Percentiles rank a stretch among this genome's conserved stretches.
These are phyloP conservation scores for Novumbra hubbsi DNA, from an alignment of 2,797 vertebrate genomes.

Conservation along the genomic window DNA sequence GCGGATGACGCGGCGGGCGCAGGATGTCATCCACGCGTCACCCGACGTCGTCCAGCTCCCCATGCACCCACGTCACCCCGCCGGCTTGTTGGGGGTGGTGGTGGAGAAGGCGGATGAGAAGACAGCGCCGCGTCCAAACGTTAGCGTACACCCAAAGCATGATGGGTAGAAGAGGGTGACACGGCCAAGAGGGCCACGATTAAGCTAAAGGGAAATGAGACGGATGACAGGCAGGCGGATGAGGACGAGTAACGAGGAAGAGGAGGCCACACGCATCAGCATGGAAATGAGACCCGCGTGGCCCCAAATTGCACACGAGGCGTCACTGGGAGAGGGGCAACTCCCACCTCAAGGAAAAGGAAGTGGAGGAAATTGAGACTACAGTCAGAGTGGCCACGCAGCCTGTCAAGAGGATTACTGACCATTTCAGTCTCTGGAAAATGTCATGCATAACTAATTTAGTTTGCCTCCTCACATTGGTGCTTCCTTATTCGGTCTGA, in stretches of 20 bases:
- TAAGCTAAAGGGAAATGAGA: conserved; percentile 18
- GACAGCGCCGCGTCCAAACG: neutral
- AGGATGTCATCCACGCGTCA: conserved; percentile 49
- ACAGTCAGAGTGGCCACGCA: conserved; percentile 6
- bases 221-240: conserved; percentile 18
- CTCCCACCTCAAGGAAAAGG: neutral
- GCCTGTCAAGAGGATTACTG: conserved; percentile 22
- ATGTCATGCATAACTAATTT: neutral
- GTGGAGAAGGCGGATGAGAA: neutral
- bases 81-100: no score
- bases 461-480: neutral
- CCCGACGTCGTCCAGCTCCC: conserved; percentile 27
- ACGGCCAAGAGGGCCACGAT: conserved; percentile 35
- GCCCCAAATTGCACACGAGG: conserved; percentile 29
- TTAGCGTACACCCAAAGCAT: no score
- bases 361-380: neutral
- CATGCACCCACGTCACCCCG: conserved; percentile 7
- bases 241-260: conserved; percentile 38
- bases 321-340: conserved; percentile 14
- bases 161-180: conserved; percentile 24
- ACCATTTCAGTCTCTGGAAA: neutral
- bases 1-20: conserved; percentile 69
- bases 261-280: conserved; percentile 37
- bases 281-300: conserved; percentile 38
- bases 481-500: neutral